These are phyloP conservation scores for Carcinoscorpius rotundicauda DNA, from an alignment of 1,140 invertebrate species.

Conservation along the genomic window DNA sequence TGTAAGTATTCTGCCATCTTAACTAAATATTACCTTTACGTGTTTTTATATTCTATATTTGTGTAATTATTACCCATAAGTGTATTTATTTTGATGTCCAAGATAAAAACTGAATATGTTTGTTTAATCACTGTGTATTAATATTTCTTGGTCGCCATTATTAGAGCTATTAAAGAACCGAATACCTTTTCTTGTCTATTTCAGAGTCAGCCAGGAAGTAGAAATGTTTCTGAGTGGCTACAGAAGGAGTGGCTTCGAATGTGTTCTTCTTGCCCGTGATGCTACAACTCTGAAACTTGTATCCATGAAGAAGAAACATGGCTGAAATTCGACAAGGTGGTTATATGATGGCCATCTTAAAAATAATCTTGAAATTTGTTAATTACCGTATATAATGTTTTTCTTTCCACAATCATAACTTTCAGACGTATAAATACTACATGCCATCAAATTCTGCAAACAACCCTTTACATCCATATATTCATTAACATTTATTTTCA, in stretches of 20 bases:
- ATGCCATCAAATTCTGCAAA: too few species aligned
- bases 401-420: too few species aligned
- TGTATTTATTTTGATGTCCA: constrained; percentile 5
- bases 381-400: too few species aligned
- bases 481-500: too few species aligned
- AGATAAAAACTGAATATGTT: constrained; percentile 4
- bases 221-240: constrained; percentile 70
- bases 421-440: too few species aligned
- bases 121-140: not conserved
- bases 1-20: too few species aligned
- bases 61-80: constrained; percentile 9
- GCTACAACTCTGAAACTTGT: constrained; percentile 61
- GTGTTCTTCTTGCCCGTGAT: constrained; percentile 63
- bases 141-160: not conserved
- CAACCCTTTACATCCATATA: too few species aligned
- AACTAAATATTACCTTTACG: too few species aligned
- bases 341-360: too few species aligned
- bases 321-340: constrained; percentile 37
- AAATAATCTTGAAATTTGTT: too few species aligned
- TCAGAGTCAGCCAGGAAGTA: constrained; percentile 88
- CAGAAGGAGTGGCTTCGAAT: constrained; percentile 80
- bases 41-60: not conserved
- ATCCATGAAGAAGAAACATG: constrained; percentile 86
- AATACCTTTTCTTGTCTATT: constrained; percentile 83
- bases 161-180: constrained; percentile 5